Base-by-base conservation (phyloP, 2,113 vertebrate species). In the Enhydra lutris region DNA sequence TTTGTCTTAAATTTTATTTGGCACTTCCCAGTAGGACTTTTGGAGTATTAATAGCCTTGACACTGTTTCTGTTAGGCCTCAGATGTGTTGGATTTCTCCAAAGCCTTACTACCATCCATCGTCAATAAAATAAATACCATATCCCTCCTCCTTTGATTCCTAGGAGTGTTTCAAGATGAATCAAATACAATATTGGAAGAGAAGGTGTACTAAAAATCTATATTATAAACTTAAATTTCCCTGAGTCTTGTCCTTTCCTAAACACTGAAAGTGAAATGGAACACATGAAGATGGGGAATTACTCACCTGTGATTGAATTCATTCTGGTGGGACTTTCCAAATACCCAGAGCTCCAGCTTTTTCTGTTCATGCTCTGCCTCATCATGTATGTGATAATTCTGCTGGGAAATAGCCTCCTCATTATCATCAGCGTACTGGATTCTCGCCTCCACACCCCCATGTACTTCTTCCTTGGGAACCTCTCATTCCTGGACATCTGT, bases 381-480 rank as follows among this genome's bases (percentile, higher is more conserved):
- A 89, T 93, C 71, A 95, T 94, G 45, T 97, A 98, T 26, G 1
- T 95, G 57, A 91, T 97, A 82, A 96, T 93, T 20, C 76, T 98
- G 7, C 67, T 85, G 17, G 95, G 97, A 80, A 98, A 98, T 0
- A 91, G 96, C 52, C 45, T 96, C 7, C 97, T 98, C n/a, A 95
- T 97, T 55, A 14, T 81, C 24, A 81, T 98, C 85, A 98, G 42
- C 21, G 67, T 79, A 17, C 78, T 85, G 7, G 94, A 90, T 76
- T 81, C 95, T 86, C 42, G 0, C 5, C 97, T 98, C 59, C 97
- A 96, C 23, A 97, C 86, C 0, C 96, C 98, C 1, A 97, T 97
- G 98, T 97, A 97, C 89, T 98, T 97, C 90, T 97, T 98, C 67
- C 97, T 98, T 59, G 74, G 96, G 47, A 98, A 98, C 7, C 96